Percentiles rank a stretch among this genome's conserved stretches.
phyloP scores from a whole-genome alignment of 2,888 invertebrate genomes.

The Luffia ferchaultella region DNA sequence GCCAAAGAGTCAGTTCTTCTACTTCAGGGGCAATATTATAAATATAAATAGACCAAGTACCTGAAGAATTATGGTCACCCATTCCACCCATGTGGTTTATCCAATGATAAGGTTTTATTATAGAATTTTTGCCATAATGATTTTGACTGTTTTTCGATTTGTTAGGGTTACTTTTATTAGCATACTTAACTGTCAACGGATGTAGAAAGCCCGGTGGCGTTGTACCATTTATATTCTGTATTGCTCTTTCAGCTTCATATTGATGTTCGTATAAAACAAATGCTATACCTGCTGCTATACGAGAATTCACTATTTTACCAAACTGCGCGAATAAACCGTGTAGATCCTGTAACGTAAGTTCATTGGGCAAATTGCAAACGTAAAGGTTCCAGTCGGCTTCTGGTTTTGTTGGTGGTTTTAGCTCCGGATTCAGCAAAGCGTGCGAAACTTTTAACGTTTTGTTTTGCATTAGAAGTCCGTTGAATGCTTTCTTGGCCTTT shows the following conservation, averaged over 20 bases:
- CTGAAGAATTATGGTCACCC: conserved; percentile 56
- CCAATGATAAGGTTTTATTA: conserved; percentile 59
- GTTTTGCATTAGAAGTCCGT: conserved; percentile 63
- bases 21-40: conserved; percentile 63
- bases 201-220: conserved; percentile 62
- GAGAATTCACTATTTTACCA: conserved; percentile 65
- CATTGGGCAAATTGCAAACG: conserved; percentile 65
- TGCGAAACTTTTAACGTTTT: conserved; percentile 63
- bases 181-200: conserved; percentile 65
- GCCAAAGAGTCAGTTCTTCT: conserved; percentile 61
- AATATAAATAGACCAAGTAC: conserved; percentile 64
- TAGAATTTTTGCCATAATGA: conserved; percentile 50
- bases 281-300: conserved; percentile 63
- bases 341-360: conserved; percentile 64
- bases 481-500: conserved; percentile 60
- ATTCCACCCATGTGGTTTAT: conserved; percentile 58
- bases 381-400: conserved; percentile 66
- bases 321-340: conserved; percentile 64
- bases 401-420: conserved; percentile 59
- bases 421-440: conserved; percentile 57
- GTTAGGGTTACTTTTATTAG: conserved; percentile 64
- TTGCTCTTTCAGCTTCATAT: conserved; percentile 59
- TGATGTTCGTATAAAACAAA: conserved; percentile 62
- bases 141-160: conserved; percentile 56
- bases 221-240: conserved; percentile 53